A percentile compares a stretch with the other conserved stretches of the same genome.
phyloP scores from a whole-genome alignment of 2,888 invertebrate genomes.

The Dynastes maya region DNA sequence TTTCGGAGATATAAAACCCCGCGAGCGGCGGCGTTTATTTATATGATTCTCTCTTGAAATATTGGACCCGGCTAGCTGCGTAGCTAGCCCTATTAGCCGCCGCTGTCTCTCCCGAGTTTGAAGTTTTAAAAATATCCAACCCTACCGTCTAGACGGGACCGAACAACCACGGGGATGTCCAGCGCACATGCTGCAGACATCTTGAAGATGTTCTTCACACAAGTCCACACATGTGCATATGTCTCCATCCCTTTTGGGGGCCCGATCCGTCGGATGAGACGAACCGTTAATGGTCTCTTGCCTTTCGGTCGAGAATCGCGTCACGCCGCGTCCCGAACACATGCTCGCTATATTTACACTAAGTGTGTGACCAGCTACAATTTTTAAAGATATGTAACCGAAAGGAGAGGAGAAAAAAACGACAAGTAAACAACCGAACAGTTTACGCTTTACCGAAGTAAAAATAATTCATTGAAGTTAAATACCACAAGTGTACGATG shows the following conservation, averaged over 20 bases:
- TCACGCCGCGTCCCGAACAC: slow-evolving; percentile 56
- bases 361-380: slow-evolving; percentile 63
- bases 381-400: slow-evolving; percentile 59
- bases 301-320: slow-evolving; percentile 54
- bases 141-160: slow-evolving; percentile 59
- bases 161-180: slow-evolving; percentile 52
- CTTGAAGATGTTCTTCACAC: slow-evolving; percentile 68
- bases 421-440: slow-evolving; percentile 60
- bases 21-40: slow-evolving; percentile 37
- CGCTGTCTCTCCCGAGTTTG: slow-evolving; percentile 20
- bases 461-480: slow-evolving; percentile 50
- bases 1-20: slow-evolving; percentile 31
- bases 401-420: slow-evolving; percentile 56
- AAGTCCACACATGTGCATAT: slow-evolving; percentile 65
- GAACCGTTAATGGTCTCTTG: slow-evolving; percentile 48
- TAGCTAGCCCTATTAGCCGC: slow-evolving; percentile 31
- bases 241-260: slow-evolving; percentile 58
- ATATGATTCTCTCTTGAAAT: slow-evolving; percentile 43
- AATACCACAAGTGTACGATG: slow-evolving; percentile 37
- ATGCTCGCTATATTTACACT: slow-evolving; percentile 64
- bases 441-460: slow-evolving; percentile 47
- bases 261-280: slow-evolving; percentile 32
- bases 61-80: slow-evolving; percentile 27
- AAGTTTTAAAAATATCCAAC: slow-evolving; percentile 64
- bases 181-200: slow-evolving; percentile 58